phyloP scores from a whole-genome alignment of 2,888 invertebrate species.

The Drosophila fungiperda region DNA sequence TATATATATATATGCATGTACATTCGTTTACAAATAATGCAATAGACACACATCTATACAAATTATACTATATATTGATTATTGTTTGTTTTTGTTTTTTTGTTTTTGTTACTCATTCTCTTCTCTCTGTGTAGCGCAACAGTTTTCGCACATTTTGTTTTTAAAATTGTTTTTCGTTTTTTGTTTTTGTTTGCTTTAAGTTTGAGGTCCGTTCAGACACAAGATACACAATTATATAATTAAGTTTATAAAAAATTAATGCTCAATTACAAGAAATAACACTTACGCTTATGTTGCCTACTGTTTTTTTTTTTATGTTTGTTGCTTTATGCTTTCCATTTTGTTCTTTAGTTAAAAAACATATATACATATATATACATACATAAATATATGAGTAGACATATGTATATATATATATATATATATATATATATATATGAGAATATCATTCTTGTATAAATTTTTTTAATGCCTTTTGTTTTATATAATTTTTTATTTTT shows the following conservation, averaged over 20 bases:
- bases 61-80: conserved; percentile 82
- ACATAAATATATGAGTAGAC: conserved; percentile 26
- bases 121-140: conserved; percentile 44
- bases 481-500: conserved; percentile 15
- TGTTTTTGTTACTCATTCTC: conserved; percentile 44
- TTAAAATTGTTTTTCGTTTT: conserved; percentile 39
- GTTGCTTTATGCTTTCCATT: conserved; percentile 43
- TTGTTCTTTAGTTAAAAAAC: conserved; percentile 48
- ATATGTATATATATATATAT: conserved; percentile 17
- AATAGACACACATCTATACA: conserved; percentile 84
- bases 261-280: conserved; percentile 82
- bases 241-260: conserved; percentile 76
- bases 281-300: conserved; percentile 78
- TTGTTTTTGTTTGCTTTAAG: conserved; percentile 43
- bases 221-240: conserved; percentile 78
- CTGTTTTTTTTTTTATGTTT: conserved; percentile 45
- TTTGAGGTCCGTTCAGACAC: conserved; percentile 81
- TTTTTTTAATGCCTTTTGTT: conserved; percentile 22
- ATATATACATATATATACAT: conserved; percentile 40
- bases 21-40: conserved; percentile 81
- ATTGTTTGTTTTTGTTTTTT: conserved; percentile 46
- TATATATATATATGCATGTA: conserved; percentile 64
- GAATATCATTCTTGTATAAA: conserved; percentile 23
- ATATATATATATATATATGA: conserved; percentile 35
- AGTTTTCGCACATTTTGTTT: conserved; percentile 46